These are phyloP conservation scores for Lordiphosa fenestrarum DNA, from an alignment of 2,888 invertebrate genomes.

Conservation along the genomic window DNA sequence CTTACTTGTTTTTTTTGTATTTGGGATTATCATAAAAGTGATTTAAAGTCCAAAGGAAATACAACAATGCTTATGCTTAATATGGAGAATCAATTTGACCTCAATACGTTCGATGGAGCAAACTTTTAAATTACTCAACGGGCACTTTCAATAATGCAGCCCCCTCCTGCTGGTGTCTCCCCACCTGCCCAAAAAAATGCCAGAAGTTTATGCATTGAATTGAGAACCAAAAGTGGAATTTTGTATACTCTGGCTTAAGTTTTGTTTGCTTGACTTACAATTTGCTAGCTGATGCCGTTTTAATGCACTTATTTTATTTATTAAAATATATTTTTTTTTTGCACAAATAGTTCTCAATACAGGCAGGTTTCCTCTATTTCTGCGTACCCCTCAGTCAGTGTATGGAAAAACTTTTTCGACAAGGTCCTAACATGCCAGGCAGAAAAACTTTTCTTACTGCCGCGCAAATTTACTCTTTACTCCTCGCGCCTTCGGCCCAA, in stretches of 20 bases:
- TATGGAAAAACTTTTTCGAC: conserved; percentile 10
- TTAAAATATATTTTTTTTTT: too few relatives aligned
- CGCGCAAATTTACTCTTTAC: conserved; percentile 40
- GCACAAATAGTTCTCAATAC: too few relatives aligned
- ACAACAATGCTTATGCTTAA: conserved; percentile 46
- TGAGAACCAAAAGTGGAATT: background rate
- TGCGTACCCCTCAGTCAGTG: conserved; percentile 1
- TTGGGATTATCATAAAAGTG: conserved; percentile 52
- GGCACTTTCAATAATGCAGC: conserved; percentile 61
- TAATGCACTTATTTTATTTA: too few relatives aligned
- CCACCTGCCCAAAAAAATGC: conserved; percentile 3
- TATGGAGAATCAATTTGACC: conserved; percentile 46
- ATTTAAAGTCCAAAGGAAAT: conserved; percentile 47
- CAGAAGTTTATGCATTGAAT: background rate
- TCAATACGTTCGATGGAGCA: conserved; percentile 47
- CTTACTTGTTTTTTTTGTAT: conserved; percentile 10
- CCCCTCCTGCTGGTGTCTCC: background rate
- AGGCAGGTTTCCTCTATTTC: background rate
- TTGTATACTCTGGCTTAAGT: background rate
- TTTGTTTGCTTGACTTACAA: too few relatives aligned
- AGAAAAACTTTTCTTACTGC: conserved; percentile 44
- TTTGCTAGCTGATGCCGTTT: too few relatives aligned
- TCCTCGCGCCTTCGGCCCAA: background rate
- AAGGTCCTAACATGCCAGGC: conserved; percentile 33
- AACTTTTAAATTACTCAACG: conserved; percentile 70